Percentiles rank a stretch among this genome's conserved stretches.
phyloP scores from a whole-genome alignment of 2,113 vertebrate species.

The Tachuris rubrigastra region DNA sequence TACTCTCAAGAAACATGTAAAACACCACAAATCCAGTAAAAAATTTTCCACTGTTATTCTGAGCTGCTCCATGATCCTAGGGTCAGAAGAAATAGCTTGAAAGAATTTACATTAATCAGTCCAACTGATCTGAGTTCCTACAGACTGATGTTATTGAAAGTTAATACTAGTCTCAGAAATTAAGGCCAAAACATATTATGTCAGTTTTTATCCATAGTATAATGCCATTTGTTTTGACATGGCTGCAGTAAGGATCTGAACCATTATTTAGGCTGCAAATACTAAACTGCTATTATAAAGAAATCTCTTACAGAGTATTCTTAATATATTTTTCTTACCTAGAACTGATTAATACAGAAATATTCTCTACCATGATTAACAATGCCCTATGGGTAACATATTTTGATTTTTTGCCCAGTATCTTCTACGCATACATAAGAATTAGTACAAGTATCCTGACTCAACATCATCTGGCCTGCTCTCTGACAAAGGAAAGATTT shows the following conservation, averaged over 20 bases:
- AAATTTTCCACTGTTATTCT: not conserved
- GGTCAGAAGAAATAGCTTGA: not conserved
- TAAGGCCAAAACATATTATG: not conserved
- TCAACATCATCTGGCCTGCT: not conserved
- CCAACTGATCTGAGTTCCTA: not conserved
- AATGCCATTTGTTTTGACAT: not conserved
- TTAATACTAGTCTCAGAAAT: not conserved
- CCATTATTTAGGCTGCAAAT: not conserved
- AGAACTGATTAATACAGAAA: not conserved
- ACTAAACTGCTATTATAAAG: not conserved
- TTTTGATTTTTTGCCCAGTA: not conserved
- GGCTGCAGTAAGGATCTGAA: not conserved
- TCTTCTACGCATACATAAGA: not conserved
- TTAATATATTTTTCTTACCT: not conserved
- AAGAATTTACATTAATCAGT: not conserved
- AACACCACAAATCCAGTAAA: not conserved
- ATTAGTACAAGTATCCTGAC: not conserved
- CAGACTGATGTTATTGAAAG: not conserved
- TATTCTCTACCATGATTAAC: not conserved
- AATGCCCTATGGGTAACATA: not conserved
- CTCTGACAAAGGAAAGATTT: not conserved
- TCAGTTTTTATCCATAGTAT: not conserved
- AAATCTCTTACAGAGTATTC: not conserved
- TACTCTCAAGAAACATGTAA: not conserved
- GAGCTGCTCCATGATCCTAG: not conserved